Percentiles rank a stretch among this genome's conserved stretches.
phyloP scores from a whole-genome alignment of 2,113 vertebrate species.

The Ia io region DNA sequence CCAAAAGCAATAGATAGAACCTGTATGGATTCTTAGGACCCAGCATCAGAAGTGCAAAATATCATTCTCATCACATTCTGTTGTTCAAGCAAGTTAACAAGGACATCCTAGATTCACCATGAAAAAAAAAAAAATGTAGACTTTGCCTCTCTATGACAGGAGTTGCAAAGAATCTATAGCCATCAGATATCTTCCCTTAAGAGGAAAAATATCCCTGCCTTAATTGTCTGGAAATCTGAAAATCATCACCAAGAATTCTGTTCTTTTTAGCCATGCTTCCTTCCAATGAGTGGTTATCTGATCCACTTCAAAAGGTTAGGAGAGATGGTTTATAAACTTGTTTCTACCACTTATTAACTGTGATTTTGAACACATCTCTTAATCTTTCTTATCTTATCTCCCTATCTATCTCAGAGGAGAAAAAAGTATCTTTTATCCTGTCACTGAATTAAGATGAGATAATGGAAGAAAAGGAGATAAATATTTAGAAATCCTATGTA shows the following conservation, averaged over 20 bases:
- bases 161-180: not conserved
- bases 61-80: not conserved
- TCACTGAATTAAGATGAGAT: not conserved
- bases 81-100: not conserved
- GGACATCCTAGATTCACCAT: not conserved
- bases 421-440: not conserved
- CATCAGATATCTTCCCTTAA: not conserved
- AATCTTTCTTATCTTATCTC: not conserved
- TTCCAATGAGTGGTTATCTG: not conserved
- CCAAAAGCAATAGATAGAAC: not conserved
- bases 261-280: not conserved
- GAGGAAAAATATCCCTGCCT: not conserved
- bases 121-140: not conserved
- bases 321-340: not conserved
- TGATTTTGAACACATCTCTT: not conserved
- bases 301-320: not conserved
- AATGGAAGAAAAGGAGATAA: not conserved
- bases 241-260: not conserved
- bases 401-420: not conserved
- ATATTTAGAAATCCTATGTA: not conserved
- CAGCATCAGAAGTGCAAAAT: not conserved
- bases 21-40: not conserved
- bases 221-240: not conserved
- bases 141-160: not conserved
- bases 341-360: not conserved